Percentiles rank a stretch among this genome's conserved stretches.
Conservation (phyloP, 2,797 vertebrate species). For the Naso thynnoides region DNA sequence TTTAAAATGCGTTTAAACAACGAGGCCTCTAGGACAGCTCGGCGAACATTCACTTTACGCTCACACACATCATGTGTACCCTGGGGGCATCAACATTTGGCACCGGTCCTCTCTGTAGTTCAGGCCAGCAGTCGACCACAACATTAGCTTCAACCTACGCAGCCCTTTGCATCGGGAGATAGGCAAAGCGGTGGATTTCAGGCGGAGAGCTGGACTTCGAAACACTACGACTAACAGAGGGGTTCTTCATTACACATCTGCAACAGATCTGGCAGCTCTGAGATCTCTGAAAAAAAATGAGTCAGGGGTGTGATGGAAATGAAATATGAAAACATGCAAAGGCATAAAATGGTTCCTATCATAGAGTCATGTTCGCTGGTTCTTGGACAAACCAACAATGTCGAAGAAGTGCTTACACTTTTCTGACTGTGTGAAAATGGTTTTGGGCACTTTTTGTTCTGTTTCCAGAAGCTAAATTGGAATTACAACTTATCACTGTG, state of each 20-base stretch:
- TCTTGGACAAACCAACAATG: background rate
- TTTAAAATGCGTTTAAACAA: background rate
- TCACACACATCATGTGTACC: background rate
- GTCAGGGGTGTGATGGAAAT: slow-evolving; percentile 15
- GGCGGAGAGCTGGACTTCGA: background rate
- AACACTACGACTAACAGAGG: background rate
- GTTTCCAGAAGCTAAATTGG: no score
- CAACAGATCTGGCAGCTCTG: slow-evolving; percentile 5
- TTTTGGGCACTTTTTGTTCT: background rate
- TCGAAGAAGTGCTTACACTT: background rate
- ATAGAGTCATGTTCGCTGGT: background rate
- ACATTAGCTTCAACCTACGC: background rate
- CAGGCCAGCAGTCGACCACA: background rate
- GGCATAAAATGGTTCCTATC: slow-evolving; percentile 20
- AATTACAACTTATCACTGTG: background rate
- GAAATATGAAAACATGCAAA: slow-evolving; percentile 45
- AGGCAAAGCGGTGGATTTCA: background rate
- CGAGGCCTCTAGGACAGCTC: background rate
- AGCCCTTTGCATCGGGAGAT: background rate
- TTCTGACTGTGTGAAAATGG: background rate
- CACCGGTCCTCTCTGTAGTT: background rate
- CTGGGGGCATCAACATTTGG: background rate
- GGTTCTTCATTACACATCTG: slow-evolving; percentile 2
- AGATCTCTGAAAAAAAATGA: background rate
- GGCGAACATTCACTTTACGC: slow-evolving; percentile 4